Evolutionary conservation across 2,113 vertebrate genomes (phyloP).

Genomic region (Paracanthobrama guichenoti): DNA sequence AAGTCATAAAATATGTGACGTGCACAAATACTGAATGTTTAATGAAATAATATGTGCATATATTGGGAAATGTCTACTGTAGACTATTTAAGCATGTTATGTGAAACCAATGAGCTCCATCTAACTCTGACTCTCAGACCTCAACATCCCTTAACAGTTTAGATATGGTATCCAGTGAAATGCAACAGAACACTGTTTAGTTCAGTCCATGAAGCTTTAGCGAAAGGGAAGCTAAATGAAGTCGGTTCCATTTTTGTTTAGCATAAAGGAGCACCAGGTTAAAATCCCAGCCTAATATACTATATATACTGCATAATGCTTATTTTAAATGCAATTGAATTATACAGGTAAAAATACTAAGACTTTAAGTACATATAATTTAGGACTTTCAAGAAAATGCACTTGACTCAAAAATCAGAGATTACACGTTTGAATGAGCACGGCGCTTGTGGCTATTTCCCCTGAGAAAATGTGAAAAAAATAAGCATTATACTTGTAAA

Average conservation of each 20-base stretch:
- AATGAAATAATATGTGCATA: neutral
- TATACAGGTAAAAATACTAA: neutral
- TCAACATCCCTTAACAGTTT: neutral
- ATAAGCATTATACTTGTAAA: neutral
- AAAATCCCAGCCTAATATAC: neutral
- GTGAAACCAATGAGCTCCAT: neutral
- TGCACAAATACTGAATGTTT: conserved; percentile 1
- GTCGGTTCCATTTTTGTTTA: neutral
- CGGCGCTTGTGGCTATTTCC: neutral
- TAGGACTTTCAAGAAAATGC: neutral
- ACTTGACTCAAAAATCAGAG: neutral
- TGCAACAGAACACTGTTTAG: neutral
- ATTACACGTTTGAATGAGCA: neutral
- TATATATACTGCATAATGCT: neutral
- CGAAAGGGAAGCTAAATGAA: neutral
- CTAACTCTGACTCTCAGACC: neutral
- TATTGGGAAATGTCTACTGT: neutral
- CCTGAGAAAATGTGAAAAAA: neutral
- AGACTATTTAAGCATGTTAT: conserved; percentile 7
- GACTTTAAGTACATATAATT: neutral
- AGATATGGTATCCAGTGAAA: conserved; percentile 16
- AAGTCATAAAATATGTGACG: neutral
- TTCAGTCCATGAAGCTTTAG: neutral
- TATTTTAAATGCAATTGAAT: neutral
- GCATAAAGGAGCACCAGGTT: neutral